Conservation (phyloP, 2,797 vertebrate genomes). For the Eurystomus glaucurus region DNA sequence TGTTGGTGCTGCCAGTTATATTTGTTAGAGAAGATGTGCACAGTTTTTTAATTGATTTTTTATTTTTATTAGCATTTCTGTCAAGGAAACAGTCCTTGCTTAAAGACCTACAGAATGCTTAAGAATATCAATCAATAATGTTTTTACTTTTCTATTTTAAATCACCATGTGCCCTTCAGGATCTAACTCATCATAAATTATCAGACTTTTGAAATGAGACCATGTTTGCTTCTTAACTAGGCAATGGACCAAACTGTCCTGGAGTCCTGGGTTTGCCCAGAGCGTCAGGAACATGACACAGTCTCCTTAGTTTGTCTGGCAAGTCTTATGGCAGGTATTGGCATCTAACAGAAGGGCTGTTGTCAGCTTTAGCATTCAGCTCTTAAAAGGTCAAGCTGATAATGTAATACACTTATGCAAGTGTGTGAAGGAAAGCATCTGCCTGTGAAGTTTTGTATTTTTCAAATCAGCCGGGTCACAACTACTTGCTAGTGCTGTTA, state of each 20-base stretch:
- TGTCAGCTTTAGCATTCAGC: constrained; percentile 10
- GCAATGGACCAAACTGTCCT: neutral
- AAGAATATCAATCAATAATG: neutral
- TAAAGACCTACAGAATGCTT: neutral
- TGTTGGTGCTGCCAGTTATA: neutral
- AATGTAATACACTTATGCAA: neutral
- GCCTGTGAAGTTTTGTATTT: neutral
- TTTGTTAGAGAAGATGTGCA: neutral
- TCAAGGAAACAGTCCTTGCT: neutral
- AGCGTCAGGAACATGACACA: neutral
- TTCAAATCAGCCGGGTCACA: neutral
- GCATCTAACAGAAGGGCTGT: constrained; percentile 28
- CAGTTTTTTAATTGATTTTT: neutral
- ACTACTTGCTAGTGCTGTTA: neutral
- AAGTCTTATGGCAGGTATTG: constrained; percentile 28
- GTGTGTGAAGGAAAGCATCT: neutral
- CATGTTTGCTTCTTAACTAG: constrained; percentile 29
- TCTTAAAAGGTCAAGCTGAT: constrained; percentile 29
- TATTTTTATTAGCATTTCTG: neutral
- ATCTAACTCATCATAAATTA: neutral
- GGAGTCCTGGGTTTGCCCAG: neutral
- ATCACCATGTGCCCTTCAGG: neutral
- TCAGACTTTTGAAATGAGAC: neutral
- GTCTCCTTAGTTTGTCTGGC: constrained; percentile 12
- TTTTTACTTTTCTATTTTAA: neutral